A percentile compares a stretch with the other conserved stretches of the same genome.
Conservation (phyloP, 2,113 vertebrate species). For the Petromus typicus region DNA sequence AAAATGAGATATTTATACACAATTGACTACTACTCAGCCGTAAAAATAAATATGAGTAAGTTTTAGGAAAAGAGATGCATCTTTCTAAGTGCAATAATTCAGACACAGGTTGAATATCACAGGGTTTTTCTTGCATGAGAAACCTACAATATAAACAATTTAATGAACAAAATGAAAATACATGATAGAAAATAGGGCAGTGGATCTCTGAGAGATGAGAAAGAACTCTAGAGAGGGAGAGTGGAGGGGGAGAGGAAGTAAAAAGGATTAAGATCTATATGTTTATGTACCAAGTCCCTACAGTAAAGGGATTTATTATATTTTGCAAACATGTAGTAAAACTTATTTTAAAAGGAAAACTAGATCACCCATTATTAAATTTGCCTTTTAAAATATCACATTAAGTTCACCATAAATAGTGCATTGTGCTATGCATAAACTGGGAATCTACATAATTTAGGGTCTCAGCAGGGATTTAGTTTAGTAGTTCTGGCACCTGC, state of each 20-base stretch:
- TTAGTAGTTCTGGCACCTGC: too few relatives aligned
- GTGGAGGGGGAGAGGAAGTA: neutral
- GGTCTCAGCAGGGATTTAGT: conserved; percentile 31
- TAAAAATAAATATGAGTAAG: neutral
- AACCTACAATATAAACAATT: neutral
- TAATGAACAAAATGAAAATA: neutral
- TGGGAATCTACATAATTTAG: conserved; percentile 83
- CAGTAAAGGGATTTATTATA: neutral
- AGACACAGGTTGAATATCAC: neutral
- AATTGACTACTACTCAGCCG: neutral
- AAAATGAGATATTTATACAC: neutral
- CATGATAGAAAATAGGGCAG: neutral
- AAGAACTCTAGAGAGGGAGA: neutral
- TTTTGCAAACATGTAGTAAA: neutral
- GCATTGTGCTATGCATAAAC: conserved; percentile 69
- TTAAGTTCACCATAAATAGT: conserved; percentile 56
- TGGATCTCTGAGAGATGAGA: neutral
- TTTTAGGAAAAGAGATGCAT: neutral
- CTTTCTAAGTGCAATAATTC: neutral
- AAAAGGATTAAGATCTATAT: neutral
- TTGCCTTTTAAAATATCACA: neutral
- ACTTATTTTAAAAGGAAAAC: neutral
- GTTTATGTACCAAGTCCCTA: neutral
- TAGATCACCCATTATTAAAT: conserved; percentile 12
- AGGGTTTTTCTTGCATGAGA: neutral